Percentiles rank a stretch among this genome's conserved stretches.
Evolutionary conservation across 2,113 vertebrate genomes (phyloP).

Genomic region (Aepyceros melampus): DNA sequence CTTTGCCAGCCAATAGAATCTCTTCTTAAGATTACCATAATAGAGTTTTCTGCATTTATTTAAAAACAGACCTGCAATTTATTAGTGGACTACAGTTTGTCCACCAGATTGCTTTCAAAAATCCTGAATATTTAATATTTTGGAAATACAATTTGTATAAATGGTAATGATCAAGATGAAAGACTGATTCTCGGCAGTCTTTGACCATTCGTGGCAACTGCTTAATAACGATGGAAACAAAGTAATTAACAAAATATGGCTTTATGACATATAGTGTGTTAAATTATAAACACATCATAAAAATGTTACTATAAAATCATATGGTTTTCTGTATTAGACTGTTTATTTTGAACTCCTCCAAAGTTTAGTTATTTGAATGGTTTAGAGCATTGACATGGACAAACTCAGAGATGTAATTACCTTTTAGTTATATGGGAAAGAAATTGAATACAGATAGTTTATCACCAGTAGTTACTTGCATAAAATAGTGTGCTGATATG

Average conservation of each 20-base stretch:
- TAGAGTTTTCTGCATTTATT: background rate
- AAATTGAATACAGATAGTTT: slow-evolving; percentile 67
- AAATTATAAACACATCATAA: slow-evolving; percentile 59
- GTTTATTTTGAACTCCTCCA: background rate
- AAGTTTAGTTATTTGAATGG: slow-evolving; percentile 30
- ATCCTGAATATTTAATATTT: slow-evolving; percentile 57
- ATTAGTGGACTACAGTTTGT: slow-evolving; percentile 5
- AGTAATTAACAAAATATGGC: slow-evolving; percentile 53
- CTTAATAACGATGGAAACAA: slow-evolving; percentile 49
- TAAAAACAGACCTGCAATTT: slow-evolving; percentile 50
- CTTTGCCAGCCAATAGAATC: slow-evolving; percentile 39
- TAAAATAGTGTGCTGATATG: slow-evolving; percentile 39
- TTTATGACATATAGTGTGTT: background rate
- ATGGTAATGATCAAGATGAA: slow-evolving; percentile 58
- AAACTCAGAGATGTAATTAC: background rate
- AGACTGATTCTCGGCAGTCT: slow-evolving; percentile 60
- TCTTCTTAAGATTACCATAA: slow-evolving; percentile 43
- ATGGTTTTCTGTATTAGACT: slow-evolving; percentile 52
- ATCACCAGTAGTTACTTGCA: background rate
- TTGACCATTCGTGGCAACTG: slow-evolving; percentile 49
- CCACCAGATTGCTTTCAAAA: slow-evolving; percentile 30
- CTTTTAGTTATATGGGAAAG: slow-evolving; percentile 30
- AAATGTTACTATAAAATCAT: slow-evolving; percentile 41
- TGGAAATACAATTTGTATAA: slow-evolving; percentile 65
- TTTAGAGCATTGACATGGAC: slow-evolving; percentile 6